phyloP scores from a whole-genome alignment of 1,140 invertebrate genomes.

The Nephila pilipes region DNA sequence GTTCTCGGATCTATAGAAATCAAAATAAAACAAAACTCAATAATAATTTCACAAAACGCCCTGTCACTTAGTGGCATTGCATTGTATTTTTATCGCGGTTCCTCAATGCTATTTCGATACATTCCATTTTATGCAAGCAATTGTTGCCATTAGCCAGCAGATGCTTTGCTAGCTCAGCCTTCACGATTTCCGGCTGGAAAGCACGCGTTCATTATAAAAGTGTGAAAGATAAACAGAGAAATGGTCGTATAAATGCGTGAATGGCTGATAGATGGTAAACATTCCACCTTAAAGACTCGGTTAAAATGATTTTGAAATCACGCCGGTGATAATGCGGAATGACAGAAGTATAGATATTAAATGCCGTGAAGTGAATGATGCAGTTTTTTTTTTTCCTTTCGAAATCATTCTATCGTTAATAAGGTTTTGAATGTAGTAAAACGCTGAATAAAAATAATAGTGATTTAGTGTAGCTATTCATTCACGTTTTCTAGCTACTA shows the following conservation, averaged over 20 bases:
- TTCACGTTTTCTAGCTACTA: no score
- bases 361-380: neutral
- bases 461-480: no score
- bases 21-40: no score
- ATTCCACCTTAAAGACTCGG: neutral
- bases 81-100: slow-evolving; percentile 10
- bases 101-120: neutral
- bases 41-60: neutral
- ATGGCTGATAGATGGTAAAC: neutral
- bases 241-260: neutral
- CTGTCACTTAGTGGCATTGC: neutral
- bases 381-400: neutral
- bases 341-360: neutral
- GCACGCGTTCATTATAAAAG: neutral
- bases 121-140: neutral
- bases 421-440: neutral
- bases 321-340: neutral
- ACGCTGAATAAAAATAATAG: no score
- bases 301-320: neutral
- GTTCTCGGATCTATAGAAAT: slow-evolving; percentile 91
- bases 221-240: slow-evolving; percentile 4
- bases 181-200: neutral
- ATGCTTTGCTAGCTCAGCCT: slow-evolving; percentile 1
- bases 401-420: neutral
- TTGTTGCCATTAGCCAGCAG: neutral